Evolutionary conservation across 2,797 vertebrate species (phyloP), one percentile per base, ranked within the genome.

Genomic region (Chrysolophus pictus): DNA sequence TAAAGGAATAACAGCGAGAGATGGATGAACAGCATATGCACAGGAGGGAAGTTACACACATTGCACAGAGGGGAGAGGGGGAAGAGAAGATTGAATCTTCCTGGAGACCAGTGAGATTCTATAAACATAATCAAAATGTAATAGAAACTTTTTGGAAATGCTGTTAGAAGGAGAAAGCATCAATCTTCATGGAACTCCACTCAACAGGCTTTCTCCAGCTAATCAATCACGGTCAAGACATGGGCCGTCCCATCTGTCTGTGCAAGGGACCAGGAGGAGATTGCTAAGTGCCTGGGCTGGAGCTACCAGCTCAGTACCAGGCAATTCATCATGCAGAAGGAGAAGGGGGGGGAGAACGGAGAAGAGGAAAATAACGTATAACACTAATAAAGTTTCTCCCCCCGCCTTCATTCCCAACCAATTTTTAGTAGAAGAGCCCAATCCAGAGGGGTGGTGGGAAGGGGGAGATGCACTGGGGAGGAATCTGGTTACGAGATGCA

Each of bases 141-240:
- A 98, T 98, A 98, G 97, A 98, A 98, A 98, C 97, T 98, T 98
- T 98, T 98, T 98, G 98, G 98, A 98, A 98, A 98, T 98, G 98
- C 98, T 98, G 98, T 98, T 98, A 97, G 97, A 97, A 98, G 98
- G 98, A 98, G 97, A 98, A 98, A 98, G 96, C 98, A 98, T 98
- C 98, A 98, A 98, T 98, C 98, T 98, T 98, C 97, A 98, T 98
- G 98, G 97, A 98, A 98, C 98, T 98, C 97, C 97, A 96, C 97
- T 98, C 98, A 98, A 98, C 98, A 98, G 98, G 97, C 98, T 98
- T 98, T 98, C 98, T 96, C 93, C 97, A 98, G 97, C 98, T 98
- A 98, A 98, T 98, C 98, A 98, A 98, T 98, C 98, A 98, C 86
- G 97, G 97, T 98, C 97, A 98, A 97, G 98, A 97, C 97, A 97